These are phyloP conservation scores for Agriotes lineatus DNA, from an alignment of 2,888 invertebrate genomes.

Conservation along the genomic window DNA sequence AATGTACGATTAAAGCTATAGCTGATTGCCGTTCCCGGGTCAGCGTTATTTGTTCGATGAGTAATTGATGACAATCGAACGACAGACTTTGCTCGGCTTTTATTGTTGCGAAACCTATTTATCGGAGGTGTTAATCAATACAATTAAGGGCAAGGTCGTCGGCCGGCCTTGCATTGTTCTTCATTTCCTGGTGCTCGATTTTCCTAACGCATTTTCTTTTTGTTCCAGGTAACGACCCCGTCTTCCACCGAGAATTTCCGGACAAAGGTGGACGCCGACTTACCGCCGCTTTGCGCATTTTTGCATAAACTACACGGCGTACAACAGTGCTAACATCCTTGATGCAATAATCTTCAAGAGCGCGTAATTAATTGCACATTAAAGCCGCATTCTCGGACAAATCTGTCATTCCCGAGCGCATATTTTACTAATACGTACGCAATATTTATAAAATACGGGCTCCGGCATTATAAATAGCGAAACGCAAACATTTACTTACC, in stretches of 20 bases:
- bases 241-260: not conserved
- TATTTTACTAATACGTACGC: slow-evolving; percentile 16
- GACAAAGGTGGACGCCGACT: not conserved
- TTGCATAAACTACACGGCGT: not conserved
- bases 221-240: slow-evolving; percentile 10
- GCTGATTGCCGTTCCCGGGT: too few relatives aligned
- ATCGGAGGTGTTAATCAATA: too few relatives aligned
- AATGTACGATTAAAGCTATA: too few relatives aligned
- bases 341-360: slow-evolving; percentile 13
- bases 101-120: too few relatives aligned
- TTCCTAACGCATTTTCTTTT: not conserved
- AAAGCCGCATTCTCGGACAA: slow-evolving; percentile 17
- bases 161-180: too few relatives aligned
- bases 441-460: slow-evolving; percentile 14
- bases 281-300: not conserved
- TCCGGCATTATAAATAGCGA: slow-evolving; percentile 10
- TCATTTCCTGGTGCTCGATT: too few relatives aligned
- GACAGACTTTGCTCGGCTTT: too few relatives aligned
- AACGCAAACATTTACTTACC: slow-evolving; percentile 15
- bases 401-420: slow-evolving; percentile 11
- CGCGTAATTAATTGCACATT: slow-evolving; percentile 24
- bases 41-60: too few relatives aligned
- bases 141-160: too few relatives aligned
- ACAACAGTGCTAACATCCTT: slow-evolving; percentile 10
- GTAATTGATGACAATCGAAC: too few relatives aligned